phyloP scores from a whole-genome alignment of 2,797 vertebrate species.

The Eospalax fontanierii region DNA sequence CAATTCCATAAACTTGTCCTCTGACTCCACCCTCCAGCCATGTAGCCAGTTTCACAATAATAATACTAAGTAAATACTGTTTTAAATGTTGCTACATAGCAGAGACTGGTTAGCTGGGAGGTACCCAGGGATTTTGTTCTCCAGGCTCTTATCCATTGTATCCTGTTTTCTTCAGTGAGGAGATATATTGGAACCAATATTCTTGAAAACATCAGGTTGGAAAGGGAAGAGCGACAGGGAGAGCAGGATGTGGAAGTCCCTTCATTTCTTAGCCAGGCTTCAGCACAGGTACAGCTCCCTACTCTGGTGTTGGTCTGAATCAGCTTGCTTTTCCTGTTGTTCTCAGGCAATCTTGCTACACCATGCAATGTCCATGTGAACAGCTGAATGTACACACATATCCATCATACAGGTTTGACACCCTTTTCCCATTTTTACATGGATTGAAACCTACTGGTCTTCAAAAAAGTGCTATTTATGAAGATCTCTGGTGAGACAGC shows the following conservation, averaged over 20 bases:
- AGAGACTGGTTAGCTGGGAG: not conserved
- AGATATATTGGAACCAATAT: not conserved
- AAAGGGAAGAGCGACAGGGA: not conserved
- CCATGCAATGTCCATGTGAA: not conserved
- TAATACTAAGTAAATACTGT: too few species aligned
- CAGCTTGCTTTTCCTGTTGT: not conserved
- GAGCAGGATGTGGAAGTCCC: not conserved
- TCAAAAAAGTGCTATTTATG: not conserved
- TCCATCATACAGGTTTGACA: not conserved
- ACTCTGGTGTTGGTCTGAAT: not conserved
- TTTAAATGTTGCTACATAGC: too few species aligned
- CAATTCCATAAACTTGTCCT: too few species aligned
- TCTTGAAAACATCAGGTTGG: not conserved
- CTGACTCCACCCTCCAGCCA: too few species aligned
- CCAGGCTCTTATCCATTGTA: not conserved
- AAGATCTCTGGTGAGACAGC: slow-evolving; percentile 63
- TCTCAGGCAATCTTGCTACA: not conserved
- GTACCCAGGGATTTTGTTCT: not conserved
- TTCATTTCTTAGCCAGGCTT: not conserved
- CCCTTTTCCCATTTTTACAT: not conserved
- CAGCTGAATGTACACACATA: not conserved
- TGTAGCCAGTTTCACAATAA: too few species aligned
- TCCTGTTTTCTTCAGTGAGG: not conserved
- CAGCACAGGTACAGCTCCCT: not conserved
- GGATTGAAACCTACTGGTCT: not conserved